Evolutionary conservation across 1,140 invertebrate genomes (phyloP), one percentile per base, ranked within the genome.

Genomic region (Goniozus legneri): DNA sequence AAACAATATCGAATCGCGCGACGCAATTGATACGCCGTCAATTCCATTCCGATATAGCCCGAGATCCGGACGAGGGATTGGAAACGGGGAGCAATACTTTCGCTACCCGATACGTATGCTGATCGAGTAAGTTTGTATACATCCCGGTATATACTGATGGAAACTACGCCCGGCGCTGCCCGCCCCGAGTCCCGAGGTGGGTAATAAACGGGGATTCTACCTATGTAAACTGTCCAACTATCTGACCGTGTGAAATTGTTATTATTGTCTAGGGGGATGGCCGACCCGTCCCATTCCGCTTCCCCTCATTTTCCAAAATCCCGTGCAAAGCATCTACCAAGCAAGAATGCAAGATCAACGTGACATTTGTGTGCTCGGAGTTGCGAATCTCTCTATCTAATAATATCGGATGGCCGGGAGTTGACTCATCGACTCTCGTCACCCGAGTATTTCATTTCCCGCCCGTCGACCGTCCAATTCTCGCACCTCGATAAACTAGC

Each of bases 211-310:
- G 4, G 13, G 39, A 32, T 33, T 34, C 39, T 45, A 41, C 18
- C 44, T 48, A 18, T 48, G 47, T 43, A 51, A 59, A 57, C 55
- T 59, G 51, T 27, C 50, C 22, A 22, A 51, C 55, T 53, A 51
- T 45, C 37, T 45, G 51, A 58, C 48, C 51, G 35, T 51, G 48
- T 57, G 44, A 55, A 58, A 60, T 58, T 52, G 45, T 59, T 54
- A 52, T 50, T 54, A 54, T 50, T 43, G 47, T 40, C 55, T 8
- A n/a, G 55, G 51, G 44, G 48, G 48, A n/a, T n/a, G n/a, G n/a
- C n/a, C n/a, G n/a, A n/a, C n/a, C n/a, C n/a, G n/a, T n/a, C n/a
- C n/a, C n/a, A n/a, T n/a, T n/a, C n/a, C n/a, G n/a, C n/a, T n/a
- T n/a, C n/a, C n/a, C n/a, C n/a, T n/a, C n/a, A n/a, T n/a, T n/a